Base-by-base conservation (phyloP, 2,888 invertebrate genomes). In the Cancer borealis region DNA sequence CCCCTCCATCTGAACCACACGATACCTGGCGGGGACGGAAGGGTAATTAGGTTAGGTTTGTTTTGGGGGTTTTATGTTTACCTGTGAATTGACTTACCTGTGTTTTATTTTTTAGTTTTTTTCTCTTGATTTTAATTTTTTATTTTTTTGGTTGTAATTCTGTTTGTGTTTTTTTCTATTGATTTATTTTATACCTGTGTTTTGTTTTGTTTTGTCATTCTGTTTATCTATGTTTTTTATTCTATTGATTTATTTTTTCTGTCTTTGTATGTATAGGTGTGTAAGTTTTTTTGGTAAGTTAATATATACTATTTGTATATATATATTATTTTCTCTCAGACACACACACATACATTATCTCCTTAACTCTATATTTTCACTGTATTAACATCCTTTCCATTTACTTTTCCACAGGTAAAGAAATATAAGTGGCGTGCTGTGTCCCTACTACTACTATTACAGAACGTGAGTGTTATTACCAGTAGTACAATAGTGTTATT, bases 1-100 rank as follows among this genome's bases (percentile, higher is more conserved):
- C 99, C 98, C 97, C 98, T 97, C 98, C 98, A 99, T 96, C 98
- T 98, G 97, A 98, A 99, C 98, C 98, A 99, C 8, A 99, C 98
- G 96, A 99, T 98, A 96, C 98, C 98, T 98, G 96, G 96, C 88
- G 10, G 84, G 1, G 92, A 17, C 17, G 47, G 49, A 17, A 17
- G n/a, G 47, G 89, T 14, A 21, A 21, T 21, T n/a, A 3, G 26
- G 88, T 14, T 26, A 26, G 10, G 10, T 73, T 21, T 26, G 73
- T n/a, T 73, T 26, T n/a, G 26, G 8, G 54, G 8, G 10, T 26
- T 6, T 73, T 73, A 8, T 26, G 4, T 26, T 26, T 6, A 17
- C 60, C 17, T 66, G 39, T 39, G 39, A 39, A 39, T 39, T 39
- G 39, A 30, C 30, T 39, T 87, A 3, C 87, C 21, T 66, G 14